phyloP scores from a whole-genome alignment of 2,113 vertebrate species.

The Gnathonemus longibarbis region DNA sequence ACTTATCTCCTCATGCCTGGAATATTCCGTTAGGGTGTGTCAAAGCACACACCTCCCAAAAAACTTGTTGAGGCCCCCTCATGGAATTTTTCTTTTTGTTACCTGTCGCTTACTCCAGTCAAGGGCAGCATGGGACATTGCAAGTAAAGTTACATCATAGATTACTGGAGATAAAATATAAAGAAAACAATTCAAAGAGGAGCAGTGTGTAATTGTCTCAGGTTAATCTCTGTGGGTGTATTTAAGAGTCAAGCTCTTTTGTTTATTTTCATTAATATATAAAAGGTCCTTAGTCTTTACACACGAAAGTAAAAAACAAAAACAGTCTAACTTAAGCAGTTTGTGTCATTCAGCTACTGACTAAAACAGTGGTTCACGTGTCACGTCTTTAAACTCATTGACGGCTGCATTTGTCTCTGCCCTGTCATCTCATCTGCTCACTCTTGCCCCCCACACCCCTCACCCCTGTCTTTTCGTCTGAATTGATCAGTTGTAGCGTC shows the following conservation, averaged over 20 bases:
- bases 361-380: not conserved
- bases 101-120: not conserved
- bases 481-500: not conserved
- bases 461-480: not conserved
- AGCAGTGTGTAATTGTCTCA: not conserved
- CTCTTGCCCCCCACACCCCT: not conserved
- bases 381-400: not conserved
- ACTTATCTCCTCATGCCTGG: not conserved
- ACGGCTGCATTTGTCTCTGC: not conserved
- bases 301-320: not conserved
- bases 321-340: not conserved
- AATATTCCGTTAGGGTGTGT: not conserved
- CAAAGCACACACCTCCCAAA: not conserved
- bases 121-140: not conserved
- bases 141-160: not conserved
- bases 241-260: not conserved
- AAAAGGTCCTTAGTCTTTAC: not conserved
- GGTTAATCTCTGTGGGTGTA: not conserved
- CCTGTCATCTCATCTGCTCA: not conserved
- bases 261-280: not conserved
- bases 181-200: not conserved
- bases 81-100: not conserved
- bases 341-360: not conserved
- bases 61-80: not conserved
- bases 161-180: not conserved